phyloP scores from a whole-genome alignment of 2,113 vertebrate species.

The Odontesthes bonariensis region DNA sequence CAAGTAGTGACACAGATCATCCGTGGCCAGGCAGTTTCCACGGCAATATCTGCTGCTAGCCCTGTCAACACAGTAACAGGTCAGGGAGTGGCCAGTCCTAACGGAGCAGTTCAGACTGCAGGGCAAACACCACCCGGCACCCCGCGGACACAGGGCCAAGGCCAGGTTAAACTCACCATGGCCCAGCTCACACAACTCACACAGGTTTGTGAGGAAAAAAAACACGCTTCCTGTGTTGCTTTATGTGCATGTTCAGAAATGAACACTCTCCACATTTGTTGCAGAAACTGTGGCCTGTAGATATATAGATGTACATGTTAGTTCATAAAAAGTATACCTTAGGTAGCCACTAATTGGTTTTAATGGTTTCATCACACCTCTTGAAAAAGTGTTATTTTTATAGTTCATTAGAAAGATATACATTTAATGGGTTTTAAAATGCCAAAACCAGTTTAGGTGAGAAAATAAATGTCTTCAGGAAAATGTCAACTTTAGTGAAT shows the following conservation, averaged over 20 bases:
- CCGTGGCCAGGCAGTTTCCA: conserved; percentile 91
- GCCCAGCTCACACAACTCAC: conserved; percentile 96
- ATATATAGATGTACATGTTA: too few relatives aligned
- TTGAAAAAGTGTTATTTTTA: too few relatives aligned
- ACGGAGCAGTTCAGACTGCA: conserved; percentile 72
- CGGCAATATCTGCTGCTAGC: conserved; percentile 79
- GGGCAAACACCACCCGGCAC: conserved; percentile 67
- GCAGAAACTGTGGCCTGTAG: too few relatives aligned
- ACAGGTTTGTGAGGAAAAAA: conserved; percentile 86
- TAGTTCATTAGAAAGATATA: too few relatives aligned
- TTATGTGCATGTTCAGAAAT: not conserved
- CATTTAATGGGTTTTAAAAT: too few relatives aligned
- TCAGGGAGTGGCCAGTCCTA: conserved; percentile 66
- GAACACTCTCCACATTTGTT: not conserved
- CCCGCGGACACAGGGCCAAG: conserved; percentile 86
- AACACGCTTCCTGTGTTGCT: too few relatives aligned
- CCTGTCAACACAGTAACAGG: conserved; percentile 73
- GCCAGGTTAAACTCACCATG: conserved; percentile 96
- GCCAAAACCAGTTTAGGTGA: too few relatives aligned
- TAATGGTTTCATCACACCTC: too few relatives aligned
- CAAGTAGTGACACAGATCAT: conserved; percentile 96
- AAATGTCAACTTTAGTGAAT: too few relatives aligned
- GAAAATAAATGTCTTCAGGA: too few relatives aligned
- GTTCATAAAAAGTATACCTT: too few relatives aligned
- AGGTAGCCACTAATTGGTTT: too few relatives aligned